These are phyloP conservation scores for Fistularia commersonii DNA, from an alignment of 2,797 vertebrate species.

Conservation along the genomic window DNA sequence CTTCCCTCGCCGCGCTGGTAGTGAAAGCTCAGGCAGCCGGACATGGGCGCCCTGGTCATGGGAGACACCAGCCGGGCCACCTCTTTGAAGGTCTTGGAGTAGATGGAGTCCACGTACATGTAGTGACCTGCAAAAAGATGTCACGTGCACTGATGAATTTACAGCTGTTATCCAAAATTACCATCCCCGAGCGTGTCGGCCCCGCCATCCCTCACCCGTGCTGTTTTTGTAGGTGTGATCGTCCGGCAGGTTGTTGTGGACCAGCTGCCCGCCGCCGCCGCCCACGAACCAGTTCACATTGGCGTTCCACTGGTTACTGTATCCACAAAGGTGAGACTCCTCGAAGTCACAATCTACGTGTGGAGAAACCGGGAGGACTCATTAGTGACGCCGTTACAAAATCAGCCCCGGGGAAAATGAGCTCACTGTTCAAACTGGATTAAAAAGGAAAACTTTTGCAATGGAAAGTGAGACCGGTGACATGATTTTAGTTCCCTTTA, in stretches of 20 bases:
- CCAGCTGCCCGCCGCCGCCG: constrained; percentile 73
- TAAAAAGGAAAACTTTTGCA: no score
- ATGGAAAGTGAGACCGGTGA: no score
- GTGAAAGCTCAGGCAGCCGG: constrained; percentile 91
- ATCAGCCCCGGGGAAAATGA: no score
- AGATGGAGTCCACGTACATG: constrained; percentile 92
- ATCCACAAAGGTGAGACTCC: constrained; percentile 93
- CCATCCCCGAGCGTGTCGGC: background rate
- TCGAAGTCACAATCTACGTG: constrained; percentile 90
- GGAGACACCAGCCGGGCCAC: constrained; percentile 90
- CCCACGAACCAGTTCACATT: constrained; percentile 96
- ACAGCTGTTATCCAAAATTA: no score
- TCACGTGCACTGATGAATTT: no score
- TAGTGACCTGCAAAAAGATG: constrained; percentile 79
- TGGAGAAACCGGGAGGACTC: background rate
- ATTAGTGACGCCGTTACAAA: background rate
- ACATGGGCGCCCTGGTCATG: constrained; percentile 79
- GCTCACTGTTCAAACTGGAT: no score
- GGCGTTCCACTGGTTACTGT: constrained; percentile 87
- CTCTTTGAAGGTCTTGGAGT: constrained; percentile 87
- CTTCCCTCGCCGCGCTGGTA: constrained; percentile 82
- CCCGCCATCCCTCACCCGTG: constrained; percentile 67
- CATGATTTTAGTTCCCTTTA: no score
- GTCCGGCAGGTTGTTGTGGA: constrained; percentile 73
- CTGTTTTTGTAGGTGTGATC: constrained; percentile 80